Evolutionary conservation across 2,797 vertebrate species (phyloP).

Genomic region (Corythornis leucogaster): DNA sequence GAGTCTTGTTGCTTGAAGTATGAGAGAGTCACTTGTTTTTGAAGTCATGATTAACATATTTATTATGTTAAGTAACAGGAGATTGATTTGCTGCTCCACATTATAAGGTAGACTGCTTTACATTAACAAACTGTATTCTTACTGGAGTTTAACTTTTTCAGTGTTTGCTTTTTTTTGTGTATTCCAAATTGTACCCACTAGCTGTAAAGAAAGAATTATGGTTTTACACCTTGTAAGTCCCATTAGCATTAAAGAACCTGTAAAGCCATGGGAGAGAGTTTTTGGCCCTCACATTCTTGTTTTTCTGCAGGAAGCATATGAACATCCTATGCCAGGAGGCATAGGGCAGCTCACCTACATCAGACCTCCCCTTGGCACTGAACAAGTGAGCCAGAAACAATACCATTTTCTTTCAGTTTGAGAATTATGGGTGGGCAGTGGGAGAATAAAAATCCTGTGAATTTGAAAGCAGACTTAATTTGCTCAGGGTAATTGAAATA

Average conservation of each 20-base stretch:
- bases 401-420: background rate
- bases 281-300: background rate
- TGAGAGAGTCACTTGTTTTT: background rate
- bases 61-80: background rate
- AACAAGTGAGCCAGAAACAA: background rate
- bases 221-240: background rate
- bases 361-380: background rate
- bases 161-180: background rate
- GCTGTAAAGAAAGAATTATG: background rate
- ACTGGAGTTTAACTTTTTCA: background rate
- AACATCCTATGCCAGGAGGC: background rate
- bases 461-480: conserved; percentile 15
- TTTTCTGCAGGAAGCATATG: background rate
- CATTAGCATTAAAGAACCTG: background rate
- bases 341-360: background rate
- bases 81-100: background rate
- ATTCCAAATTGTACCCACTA: background rate
- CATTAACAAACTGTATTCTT: background rate
- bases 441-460: background rate
- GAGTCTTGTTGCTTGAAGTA: background rate
- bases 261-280: background rate
- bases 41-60: background rate
- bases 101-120: background rate
- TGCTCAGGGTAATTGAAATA: background rate
- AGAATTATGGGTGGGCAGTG: background rate